A percentile compares a stretch with the other conserved stretches of the same genome.
These are phyloP conservation scores for Eustalomyia histrio DNA, from an alignment of 2,888 invertebrate species.

Conservation along the genomic window DNA sequence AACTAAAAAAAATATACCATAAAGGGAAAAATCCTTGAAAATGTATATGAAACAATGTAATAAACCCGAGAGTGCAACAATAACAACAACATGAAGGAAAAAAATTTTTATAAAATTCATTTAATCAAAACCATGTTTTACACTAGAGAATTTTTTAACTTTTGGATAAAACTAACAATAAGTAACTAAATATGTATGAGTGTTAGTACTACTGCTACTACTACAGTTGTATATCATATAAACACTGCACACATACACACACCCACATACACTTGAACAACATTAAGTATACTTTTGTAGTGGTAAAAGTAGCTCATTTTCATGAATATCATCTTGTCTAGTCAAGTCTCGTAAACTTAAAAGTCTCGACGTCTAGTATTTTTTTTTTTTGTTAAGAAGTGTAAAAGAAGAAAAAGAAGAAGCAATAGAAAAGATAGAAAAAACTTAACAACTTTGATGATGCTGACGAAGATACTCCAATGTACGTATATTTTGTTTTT, in stretches of 20 bases:
- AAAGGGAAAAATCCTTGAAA: constrained; percentile 1
- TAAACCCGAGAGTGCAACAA: constrained; percentile 26
- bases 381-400: background rate
- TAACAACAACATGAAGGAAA: constrained; percentile 20
- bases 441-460: constrained; percentile 11
- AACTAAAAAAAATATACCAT: background rate
- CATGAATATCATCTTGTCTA: constrained; percentile 65
- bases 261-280: constrained; percentile 17
- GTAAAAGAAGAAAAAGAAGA: background rate
- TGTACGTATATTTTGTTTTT: background rate
- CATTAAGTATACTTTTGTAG: background rate
- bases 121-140: constrained; percentile 64
- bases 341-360: constrained; percentile 64
- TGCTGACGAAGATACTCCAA: background rate
- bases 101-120: constrained; percentile 51
- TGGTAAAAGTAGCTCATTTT: constrained; percentile 62
- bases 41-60: constrained; percentile 26
- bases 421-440: constrained; percentile 6
- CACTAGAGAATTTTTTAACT: constrained; percentile 52
- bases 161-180: background rate
- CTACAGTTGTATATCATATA: background rate
- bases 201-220: background rate
- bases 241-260: constrained; percentile 21
- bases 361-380: constrained; percentile 59
- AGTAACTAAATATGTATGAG: no score